These are phyloP conservation scores for Hyperopisus bebe DNA, from an alignment of 2,113 vertebrate species.

Conservation along the genomic window DNA sequence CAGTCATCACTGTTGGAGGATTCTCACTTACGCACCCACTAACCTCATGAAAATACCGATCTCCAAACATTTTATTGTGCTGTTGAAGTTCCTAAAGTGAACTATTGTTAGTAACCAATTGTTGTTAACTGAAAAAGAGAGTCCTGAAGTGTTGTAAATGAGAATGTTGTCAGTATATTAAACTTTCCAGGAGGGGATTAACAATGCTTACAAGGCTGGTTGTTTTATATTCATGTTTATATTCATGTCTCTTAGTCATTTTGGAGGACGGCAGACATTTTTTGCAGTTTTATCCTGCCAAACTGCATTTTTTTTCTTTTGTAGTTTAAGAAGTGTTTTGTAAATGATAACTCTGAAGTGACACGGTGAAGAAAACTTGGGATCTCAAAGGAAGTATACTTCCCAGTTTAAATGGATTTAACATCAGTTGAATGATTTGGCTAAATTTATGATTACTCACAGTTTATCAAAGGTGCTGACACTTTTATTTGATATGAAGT, in stretches of 20 bases:
- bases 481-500: background rate
- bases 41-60: background rate
- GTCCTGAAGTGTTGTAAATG: background rate
- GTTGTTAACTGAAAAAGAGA: background rate
- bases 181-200: background rate
- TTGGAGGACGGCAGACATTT: background rate
- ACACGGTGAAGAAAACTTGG: background rate
- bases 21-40: background rate
- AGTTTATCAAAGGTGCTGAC: background rate
- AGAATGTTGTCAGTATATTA: background rate
- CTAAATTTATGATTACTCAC: background rate
- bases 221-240: background rate
- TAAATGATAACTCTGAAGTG: background rate
- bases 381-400: constrained; percentile 2
- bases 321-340: background rate
- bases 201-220: background rate
- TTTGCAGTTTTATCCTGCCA: background rate
- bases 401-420: background rate
- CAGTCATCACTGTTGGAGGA: background rate
- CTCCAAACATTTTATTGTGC: background rate
- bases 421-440: background rate
- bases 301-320: background rate
- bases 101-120: background rate
- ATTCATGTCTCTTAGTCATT: background rate
- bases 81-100: background rate